Evolutionary conservation across 1,140 invertebrate species (phyloP), one percentile per base, ranked within the genome.

Genomic region (Brachionus calyciflorus): DNA sequence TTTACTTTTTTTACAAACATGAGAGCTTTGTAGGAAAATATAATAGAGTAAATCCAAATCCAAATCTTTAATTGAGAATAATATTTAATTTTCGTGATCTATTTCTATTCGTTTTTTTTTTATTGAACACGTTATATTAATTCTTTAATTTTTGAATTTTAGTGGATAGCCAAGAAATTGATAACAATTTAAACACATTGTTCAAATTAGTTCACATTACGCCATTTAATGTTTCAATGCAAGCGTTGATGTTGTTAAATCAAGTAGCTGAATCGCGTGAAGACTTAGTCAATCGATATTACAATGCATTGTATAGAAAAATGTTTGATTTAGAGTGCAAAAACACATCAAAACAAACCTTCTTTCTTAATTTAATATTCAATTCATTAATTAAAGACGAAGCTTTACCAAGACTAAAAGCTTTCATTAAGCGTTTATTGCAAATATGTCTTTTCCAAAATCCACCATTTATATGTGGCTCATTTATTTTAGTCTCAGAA

Each of bases 361-460:
- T 94, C 46, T 89, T 97, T 78, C 87, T 98, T 30, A 94, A 93
- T 82, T 87, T 99, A 26, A 83, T 97, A 2, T 94, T 90, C 82
- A 90, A 92, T 81, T 90, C 93, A 14, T 85, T 98, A 76, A 89
- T 90, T 79, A 89, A 88, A 73, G 96, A 99, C 86, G 84, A 83
- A 17, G 89, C 90, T 78, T 82, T 89, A 1, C 82, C 87, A 14
- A 84, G 96, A 75, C 87, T 92, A 0, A 88, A 89, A 82, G 91
- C 93, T 7, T 96, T 98, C 83, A 85, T 95, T 1, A 98, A 97
- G 86, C 85, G 96, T 76, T 84, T 96, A 41, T 85, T 98, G 41
- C 94, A 97, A 86, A 85, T 93, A 78, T 86, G 85, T 55, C 79
- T 83, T 9, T 79, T 88, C 60, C 87, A 88, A 49, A 87, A 87